These are phyloP conservation scores for Alfaro cultratus DNA, from an alignment of 2,797 vertebrate genomes.

Conservation along the genomic window DNA sequence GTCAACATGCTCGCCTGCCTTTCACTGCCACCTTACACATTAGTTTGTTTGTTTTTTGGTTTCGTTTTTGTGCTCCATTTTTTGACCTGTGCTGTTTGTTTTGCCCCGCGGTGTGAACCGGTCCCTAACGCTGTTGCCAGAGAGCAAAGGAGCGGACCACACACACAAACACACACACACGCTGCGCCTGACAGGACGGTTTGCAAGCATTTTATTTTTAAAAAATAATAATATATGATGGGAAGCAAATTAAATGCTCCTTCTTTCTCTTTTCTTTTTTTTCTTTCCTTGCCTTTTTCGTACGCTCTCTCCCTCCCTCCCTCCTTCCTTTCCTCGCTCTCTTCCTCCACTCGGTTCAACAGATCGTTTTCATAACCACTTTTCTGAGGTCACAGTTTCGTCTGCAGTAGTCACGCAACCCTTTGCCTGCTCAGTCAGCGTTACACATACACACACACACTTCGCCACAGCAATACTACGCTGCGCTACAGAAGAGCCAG, in stretches of 20 bases:
- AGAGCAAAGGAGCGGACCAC: neutral
- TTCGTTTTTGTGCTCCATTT: neutral
- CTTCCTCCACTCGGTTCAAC: slow-evolving; percentile 62
- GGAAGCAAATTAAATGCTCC: slow-evolving; percentile 70
- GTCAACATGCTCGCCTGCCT: slow-evolving; percentile 26
- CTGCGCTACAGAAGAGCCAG: slow-evolving; percentile 41
- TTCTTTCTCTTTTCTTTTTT: slow-evolving; percentile 47
- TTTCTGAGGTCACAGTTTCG: slow-evolving; percentile 90
- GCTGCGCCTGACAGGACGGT: neutral
- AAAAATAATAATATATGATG: slow-evolving; percentile 28
- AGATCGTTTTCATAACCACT: slow-evolving; percentile 93
- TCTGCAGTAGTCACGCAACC: slow-evolving; percentile 91
- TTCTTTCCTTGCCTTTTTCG: slow-evolving; percentile 15
- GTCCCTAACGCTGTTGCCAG: slow-evolving; percentile 7
- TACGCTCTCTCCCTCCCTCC: slow-evolving; percentile 13
- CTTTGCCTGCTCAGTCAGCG: slow-evolving; percentile 74
- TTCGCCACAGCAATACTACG: slow-evolving; percentile 55
- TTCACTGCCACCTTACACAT: neutral
- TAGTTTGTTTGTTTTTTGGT: neutral
- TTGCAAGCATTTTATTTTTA: slow-evolving; percentile 22
- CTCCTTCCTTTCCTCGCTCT: slow-evolving; percentile 24
- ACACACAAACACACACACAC: no score
- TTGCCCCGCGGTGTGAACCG: slow-evolving; percentile 21
- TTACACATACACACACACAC: slow-evolving; percentile 43
- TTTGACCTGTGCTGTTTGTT: slow-evolving; percentile 28